These are phyloP conservation scores for Phengaris arion DNA, from an alignment of 2,888 invertebrate species.

Conservation along the genomic window DNA sequence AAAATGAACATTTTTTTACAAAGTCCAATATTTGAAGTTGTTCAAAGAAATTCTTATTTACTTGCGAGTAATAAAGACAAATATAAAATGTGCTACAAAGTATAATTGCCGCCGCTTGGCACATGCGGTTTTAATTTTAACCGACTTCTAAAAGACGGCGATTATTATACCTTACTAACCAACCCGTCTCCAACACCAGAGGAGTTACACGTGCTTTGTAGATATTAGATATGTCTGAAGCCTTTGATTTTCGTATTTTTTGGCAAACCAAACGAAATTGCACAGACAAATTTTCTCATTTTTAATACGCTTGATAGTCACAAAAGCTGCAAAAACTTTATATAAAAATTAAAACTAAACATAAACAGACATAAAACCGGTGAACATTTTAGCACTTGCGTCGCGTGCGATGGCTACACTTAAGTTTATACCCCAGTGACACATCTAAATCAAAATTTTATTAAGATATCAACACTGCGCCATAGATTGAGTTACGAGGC, in stretches of 20 bases:
- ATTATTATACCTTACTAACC: not conserved
- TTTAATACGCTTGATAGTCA: no score
- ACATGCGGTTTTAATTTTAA: not conserved
- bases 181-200: not conserved
- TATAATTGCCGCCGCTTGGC: not conserved
- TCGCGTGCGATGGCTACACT: conserved; percentile 7
- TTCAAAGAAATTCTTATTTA: conserved; percentile 11
- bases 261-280: no score
- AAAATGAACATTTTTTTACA: not conserved
- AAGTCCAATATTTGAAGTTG: conserved; percentile 15
- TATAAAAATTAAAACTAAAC: not conserved
- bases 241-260: no score
- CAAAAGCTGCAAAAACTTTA: no score
- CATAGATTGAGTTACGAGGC: not conserved
- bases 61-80: conserved; percentile 15
- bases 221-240: no score
- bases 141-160: not conserved
- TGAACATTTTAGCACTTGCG: conserved; percentile 6
- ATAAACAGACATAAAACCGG: not conserved
- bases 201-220: no score
- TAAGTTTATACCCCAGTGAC: conserved; percentile 20
- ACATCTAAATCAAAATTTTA: conserved; percentile 32
- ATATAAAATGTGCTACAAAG: conserved; percentile 6
- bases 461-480: conserved; percentile 9
- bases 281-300: no score